Conservation (phyloP, 2,888 invertebrate genomes). For the Apodemia hepburni region DNA sequence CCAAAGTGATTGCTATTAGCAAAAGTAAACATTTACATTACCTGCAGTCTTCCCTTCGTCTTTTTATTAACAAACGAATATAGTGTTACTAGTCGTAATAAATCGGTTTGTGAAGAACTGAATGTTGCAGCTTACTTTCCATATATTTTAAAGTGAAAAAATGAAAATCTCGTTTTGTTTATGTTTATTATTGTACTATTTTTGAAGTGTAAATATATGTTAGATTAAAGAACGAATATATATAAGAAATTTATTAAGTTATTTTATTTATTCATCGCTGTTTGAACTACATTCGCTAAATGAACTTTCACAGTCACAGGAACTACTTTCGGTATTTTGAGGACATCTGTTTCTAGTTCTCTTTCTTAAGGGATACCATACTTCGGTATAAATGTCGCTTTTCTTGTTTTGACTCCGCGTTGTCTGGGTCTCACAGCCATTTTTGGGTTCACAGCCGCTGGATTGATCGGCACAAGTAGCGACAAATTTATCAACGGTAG, state of each 20-base stretch:
- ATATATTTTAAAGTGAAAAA: constrained; percentile 35
- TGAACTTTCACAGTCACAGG: constrained; percentile 23
- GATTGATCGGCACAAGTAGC: background rate
- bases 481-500: background rate
- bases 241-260: constrained; percentile 74
- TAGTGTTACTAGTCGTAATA: constrained; percentile 12
- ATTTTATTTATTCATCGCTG: constrained; percentile 42
- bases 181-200: constrained; percentile 62
- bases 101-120: constrained; percentile 23
- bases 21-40: constrained; percentile 23
- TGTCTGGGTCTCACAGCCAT: background rate
- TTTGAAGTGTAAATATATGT: constrained; percentile 70
- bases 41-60: constrained; percentile 53
- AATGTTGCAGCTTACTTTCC: constrained; percentile 44
- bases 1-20: constrained; percentile 54
- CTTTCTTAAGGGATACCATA: background rate
- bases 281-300: constrained; percentile 22
- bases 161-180: constrained; percentile 68
- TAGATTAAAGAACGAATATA: constrained; percentile 69
- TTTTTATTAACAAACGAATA: constrained; percentile 23
- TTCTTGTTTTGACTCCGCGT: background rate
- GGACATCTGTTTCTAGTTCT: background rate
- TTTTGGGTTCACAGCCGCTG: background rate
- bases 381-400: background rate
- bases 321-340: background rate